Percentiles rank a stretch among this genome's conserved stretches.
Evolutionary conservation across 2,888 invertebrate species (phyloP).

Genomic region (Tetragnatha montana): DNA sequence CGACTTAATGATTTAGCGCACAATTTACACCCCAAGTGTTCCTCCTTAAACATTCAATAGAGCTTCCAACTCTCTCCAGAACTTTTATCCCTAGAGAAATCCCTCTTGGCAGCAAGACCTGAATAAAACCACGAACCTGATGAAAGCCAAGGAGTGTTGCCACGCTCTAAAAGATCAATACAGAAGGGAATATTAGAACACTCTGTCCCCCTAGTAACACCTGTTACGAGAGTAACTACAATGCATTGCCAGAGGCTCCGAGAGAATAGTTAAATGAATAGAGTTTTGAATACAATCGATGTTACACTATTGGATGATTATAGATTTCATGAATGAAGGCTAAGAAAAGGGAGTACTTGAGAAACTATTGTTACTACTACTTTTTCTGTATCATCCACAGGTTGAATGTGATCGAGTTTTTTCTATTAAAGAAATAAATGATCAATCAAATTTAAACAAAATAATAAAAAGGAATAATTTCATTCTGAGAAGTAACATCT

Average conservation of each 20-base stretch:
- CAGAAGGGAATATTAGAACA: neutral
- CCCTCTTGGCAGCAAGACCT: neutral
- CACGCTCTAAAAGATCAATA: neutral
- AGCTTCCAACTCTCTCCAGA: neutral
- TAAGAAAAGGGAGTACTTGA: neutral
- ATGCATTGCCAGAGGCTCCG: neutral
- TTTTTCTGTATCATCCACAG: too few relatives aligned
- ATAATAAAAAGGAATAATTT: too few relatives aligned
- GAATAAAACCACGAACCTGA: neutral
- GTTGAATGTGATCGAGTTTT: too few relatives aligned
- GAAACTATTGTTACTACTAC: neutral
- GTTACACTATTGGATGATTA: neutral
- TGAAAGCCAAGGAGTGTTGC: neutral
- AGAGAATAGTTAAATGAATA: neutral
- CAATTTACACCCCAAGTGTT: neutral
- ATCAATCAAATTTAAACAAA: too few relatives aligned
- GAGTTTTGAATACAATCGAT: neutral
- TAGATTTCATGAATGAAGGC: neutral
- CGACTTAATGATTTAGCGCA: neutral
- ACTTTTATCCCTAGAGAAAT: neutral
- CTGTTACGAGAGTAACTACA: neutral
- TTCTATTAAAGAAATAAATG: too few relatives aligned
- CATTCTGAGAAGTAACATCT: too few relatives aligned
- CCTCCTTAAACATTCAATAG: neutral
- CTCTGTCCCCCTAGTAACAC: neutral